Base-by-base conservation (phyloP, 2,113 vertebrate genomes). In the Phoxinus phoxinus region DNA sequence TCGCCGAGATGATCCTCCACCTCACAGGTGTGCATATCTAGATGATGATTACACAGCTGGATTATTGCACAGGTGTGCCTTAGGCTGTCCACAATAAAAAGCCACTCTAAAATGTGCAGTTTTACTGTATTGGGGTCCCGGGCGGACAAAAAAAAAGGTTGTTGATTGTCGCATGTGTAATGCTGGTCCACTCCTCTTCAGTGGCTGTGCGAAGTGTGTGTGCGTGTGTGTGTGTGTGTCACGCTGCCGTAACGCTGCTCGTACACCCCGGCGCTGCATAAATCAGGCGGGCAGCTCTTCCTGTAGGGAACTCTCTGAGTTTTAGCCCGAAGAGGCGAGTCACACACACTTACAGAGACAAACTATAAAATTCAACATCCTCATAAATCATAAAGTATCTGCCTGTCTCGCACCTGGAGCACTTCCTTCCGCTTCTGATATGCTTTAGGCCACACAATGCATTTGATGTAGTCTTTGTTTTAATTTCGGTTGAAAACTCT, bases 391-490 rank as follows among this genome's bases (percentile, higher is more conserved):
- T 84, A 81, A 78, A 53, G 46, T 86, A 88, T 84, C 80, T 84
- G 84, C 81, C 83, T 48, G 61, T 80, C 81, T 35, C 51, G 72
- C n/a, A 59, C 87, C 80, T 83, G 63, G 41, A 74, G 84, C 30
- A 65, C 69, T 74, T 74, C 44, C 85, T 84, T 73, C 74, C 81
- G 30, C 56, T 53, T 61, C 63, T 59, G 84, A 71, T 80, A 46
- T 41, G 87, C 87, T 86, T 80, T 59, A 59, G 85, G 85, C 81
- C 75, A 63, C 84, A 80, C 84, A 80, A 77, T 85, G 85, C 56
- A 35, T 89, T 69, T 89, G 86, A 89, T 53, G 74, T 85, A 86
- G 80, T 84, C 80, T 83, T 85, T 89, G 88, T 89, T 89, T 89
- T 89, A 89, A 86, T 83, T 73, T 44, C 74, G 32, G 48, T 76